A percentile compares a stretch with the other conserved stretches of the same genome.
These are phyloP conservation scores for Etheostoma spectabile DNA, from an alignment of 2,113 vertebrate species.

Conservation along the genomic window DNA sequence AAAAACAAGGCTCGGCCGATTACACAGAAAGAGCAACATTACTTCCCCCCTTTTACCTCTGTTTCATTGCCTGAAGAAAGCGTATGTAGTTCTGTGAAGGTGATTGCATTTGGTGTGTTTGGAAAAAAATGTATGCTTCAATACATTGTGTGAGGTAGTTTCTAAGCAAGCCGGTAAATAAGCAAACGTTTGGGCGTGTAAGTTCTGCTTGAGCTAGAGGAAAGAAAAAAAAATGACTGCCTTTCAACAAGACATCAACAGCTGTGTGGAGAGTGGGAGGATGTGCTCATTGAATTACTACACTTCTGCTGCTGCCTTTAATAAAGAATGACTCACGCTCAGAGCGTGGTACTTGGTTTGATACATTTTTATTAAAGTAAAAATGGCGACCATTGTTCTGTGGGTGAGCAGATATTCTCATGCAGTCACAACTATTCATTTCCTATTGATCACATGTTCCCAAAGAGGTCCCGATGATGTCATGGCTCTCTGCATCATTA, in stretches of 20 bases:
- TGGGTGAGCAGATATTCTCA: slow-evolving; percentile 43
- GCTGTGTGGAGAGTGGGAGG: slow-evolving; percentile 53
- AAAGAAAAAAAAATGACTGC: slow-evolving; percentile 4
- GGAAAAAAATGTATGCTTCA: slow-evolving; percentile 36
- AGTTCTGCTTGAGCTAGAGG: slow-evolving; percentile 41
- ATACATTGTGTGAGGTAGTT: slow-evolving; percentile 17
- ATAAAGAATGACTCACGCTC: slow-evolving; percentile 61
- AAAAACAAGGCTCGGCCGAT: slow-evolving; percentile 57
- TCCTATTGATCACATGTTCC: slow-evolving; percentile 40
- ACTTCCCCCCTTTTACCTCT: slow-evolving; percentile 21
- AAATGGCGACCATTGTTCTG: slow-evolving; percentile 48
- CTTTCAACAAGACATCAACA: slow-evolving; percentile 61
- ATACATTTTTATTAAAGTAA: slow-evolving; percentile 68
- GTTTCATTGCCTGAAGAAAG: slow-evolving; percentile 19
- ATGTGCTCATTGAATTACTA: slow-evolving; percentile 65
- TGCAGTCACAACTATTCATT: slow-evolving; percentile 44
- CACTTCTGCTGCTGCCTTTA: slow-evolving; percentile 67
- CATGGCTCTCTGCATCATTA: slow-evolving; percentile 67
- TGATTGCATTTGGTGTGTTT: slow-evolving; percentile 30
- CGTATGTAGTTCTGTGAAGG: slow-evolving; percentile 7
- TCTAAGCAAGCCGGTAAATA: slow-evolving; percentile 25
- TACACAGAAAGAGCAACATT: slow-evolving; percentile 54
- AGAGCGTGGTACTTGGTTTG: slow-evolving; percentile 45
- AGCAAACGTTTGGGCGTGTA: slow-evolving; percentile 26
- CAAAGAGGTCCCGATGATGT: slow-evolving; percentile 64